Evolutionary conservation across 2,797 vertebrate species (phyloP).

Genomic region (Syndactyla subalaris): DNA sequence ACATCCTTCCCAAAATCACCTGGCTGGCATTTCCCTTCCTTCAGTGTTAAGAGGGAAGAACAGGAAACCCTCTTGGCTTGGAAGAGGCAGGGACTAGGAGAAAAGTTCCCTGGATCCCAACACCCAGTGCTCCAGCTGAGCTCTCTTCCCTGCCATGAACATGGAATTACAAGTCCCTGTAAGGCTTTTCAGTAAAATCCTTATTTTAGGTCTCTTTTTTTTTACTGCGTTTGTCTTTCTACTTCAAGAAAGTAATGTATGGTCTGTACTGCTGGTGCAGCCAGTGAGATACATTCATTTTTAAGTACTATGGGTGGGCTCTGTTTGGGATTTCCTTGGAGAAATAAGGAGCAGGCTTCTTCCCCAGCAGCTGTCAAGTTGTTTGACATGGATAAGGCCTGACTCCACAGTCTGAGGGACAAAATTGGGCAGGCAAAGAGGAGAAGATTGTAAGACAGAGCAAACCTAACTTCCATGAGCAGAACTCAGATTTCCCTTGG

Average conservation of each 20-base stretch:
- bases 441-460: neutral
- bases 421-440: neutral
- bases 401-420: neutral
- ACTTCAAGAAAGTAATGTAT: neutral
- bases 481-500: neutral
- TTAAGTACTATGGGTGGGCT: rapidly evolving
- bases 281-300: neutral
- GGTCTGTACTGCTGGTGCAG: neutral
- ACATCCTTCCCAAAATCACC: rapidly evolving
- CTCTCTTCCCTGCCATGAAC: neutral
- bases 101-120: neutral
- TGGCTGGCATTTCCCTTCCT: rapidly evolving
- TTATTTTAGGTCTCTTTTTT: neutral
- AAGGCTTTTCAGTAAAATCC: neutral
- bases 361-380: neutral
- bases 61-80: neutral
- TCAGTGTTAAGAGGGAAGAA: neutral
- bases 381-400: neutral
- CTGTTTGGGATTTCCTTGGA: neutral
- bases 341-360: neutral
- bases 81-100: neutral
- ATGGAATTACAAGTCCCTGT: neutral
- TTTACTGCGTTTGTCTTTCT: neutral
- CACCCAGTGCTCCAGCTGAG: neutral
- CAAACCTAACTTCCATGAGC: rapidly evolving